Percentiles rank a stretch among this genome's conserved stretches.
Evolutionary conservation across 2,888 invertebrate species (phyloP).

Genomic region (Epistrophe eligans): DNA sequence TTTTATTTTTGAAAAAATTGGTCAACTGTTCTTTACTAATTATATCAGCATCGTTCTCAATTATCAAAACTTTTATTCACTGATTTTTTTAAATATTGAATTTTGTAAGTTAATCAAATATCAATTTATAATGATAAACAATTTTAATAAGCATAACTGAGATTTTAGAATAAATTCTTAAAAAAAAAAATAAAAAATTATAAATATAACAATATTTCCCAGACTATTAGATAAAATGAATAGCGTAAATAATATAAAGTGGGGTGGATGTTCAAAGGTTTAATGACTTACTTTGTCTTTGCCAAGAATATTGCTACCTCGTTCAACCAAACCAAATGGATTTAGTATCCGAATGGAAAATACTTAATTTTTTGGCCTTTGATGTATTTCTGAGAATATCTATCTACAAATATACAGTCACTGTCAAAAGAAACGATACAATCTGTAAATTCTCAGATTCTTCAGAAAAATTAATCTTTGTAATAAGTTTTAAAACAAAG

Average conservation of each 20-base stretch:
- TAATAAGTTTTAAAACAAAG: too few species aligned
- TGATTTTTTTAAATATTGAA: too few species aligned
- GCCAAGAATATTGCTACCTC: conserved; percentile 48
- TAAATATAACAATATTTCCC: too few species aligned
- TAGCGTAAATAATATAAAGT: conserved; percentile 7
- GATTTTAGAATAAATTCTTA: too few species aligned
- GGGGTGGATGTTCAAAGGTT: conserved; percentile 30
- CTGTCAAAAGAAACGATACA: not conserved
- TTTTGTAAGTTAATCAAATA: too few species aligned
- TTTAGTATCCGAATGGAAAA: conserved; percentile 47
- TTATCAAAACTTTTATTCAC: too few species aligned
- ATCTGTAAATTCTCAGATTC: not conserved
- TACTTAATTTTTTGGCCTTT: conserved; percentile 60
- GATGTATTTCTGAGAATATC: conserved; percentile 41
- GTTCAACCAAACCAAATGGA: conserved; percentile 22
- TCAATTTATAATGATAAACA: too few species aligned
- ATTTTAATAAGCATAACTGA: too few species aligned
- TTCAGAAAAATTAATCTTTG: not conserved
- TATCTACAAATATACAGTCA: conserved; percentile 1
- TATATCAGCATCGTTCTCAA: too few species aligned
- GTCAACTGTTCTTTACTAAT: too few species aligned
- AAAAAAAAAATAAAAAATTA: too few species aligned
- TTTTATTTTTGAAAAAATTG: too few species aligned
- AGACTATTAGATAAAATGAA: conserved; percentile 11
- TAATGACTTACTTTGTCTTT: conserved; percentile 65